These are phyloP conservation scores for Hypselothyrea guttata DNA, from an alignment of 2,888 invertebrate genomes.

Conservation along the genomic window DNA sequence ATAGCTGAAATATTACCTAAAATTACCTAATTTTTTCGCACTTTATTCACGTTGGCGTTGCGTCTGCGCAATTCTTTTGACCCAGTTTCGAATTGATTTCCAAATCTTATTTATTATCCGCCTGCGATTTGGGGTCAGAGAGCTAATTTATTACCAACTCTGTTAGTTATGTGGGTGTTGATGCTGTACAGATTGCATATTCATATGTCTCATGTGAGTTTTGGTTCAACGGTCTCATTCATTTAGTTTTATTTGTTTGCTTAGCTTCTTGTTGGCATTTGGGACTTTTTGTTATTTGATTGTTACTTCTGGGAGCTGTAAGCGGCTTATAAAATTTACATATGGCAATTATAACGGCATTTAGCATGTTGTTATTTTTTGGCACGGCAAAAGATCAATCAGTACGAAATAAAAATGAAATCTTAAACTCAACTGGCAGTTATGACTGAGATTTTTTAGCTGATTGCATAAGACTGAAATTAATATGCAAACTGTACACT, in stretches of 20 bases:
- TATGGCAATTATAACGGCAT: conserved; percentile 45
- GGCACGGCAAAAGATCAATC: conserved; percentile 30
- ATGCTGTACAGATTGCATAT: conserved; percentile 20
- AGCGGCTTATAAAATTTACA: conserved; percentile 55
- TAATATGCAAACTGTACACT: conserved; percentile 52
- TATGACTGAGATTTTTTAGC: conserved; percentile 5
- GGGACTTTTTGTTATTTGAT: too few species aligned
- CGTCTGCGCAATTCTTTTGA: conserved; percentile 68
- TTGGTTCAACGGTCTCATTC: conserved; percentile 43
- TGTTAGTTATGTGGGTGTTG: conserved; percentile 44
- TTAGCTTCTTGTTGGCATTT: conserved; percentile 34
- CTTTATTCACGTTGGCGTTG: conserved; percentile 31
- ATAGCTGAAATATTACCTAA: neutral
- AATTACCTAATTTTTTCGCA: conserved; percentile 6
- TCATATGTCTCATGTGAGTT: conserved; percentile 4
- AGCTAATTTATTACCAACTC: conserved; percentile 47
- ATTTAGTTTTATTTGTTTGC: conserved; percentile 35
- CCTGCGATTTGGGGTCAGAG: conserved; percentile 17
- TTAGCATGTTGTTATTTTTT: conserved; percentile 25
- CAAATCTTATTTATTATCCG: conserved; percentile 37
- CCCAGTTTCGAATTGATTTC: conserved; percentile 54
- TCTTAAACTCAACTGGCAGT: too few species aligned
- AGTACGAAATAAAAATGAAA: conserved; percentile 7
- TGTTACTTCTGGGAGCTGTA: conserved; percentile 15
- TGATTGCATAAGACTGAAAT: conserved; percentile 39